Conservation (phyloP, 1,140 invertebrate genomes). For the Hermetia illucens region DNA sequence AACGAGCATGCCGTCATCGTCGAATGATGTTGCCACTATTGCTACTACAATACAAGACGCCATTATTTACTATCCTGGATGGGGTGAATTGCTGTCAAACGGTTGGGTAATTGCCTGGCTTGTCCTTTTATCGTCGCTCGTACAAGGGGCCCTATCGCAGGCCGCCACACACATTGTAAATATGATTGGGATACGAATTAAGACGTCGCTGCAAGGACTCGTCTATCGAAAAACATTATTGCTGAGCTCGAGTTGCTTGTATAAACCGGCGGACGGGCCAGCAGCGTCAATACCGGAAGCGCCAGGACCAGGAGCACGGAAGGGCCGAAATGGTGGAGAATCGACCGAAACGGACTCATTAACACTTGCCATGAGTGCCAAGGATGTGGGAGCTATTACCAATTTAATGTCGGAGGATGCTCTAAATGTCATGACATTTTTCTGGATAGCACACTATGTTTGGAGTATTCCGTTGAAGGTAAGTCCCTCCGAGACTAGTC, state of each 20-base stretch:
- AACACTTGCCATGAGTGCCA: slow-evolving; percentile 21
- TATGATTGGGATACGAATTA: slow-evolving; percentile 63
- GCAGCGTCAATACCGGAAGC: neutral
- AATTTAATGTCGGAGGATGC: slow-evolving; percentile 74
- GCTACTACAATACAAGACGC: slow-evolving; percentile 10
- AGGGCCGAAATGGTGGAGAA: neutral
- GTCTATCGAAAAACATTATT: slow-evolving; percentile 31
- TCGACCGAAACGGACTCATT: too few species aligned
- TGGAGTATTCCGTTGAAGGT: slow-evolving; percentile 81
- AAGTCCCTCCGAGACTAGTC: too few species aligned
- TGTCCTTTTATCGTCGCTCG: slow-evolving; percentile 53
- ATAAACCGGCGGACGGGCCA: too few species aligned
- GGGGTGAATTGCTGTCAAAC: slow-evolving; percentile 51
- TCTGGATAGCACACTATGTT: slow-evolving; percentile 71
- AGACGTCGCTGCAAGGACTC: slow-evolving; percentile 59
- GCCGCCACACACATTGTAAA: slow-evolving; percentile 69
- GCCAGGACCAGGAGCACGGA: slow-evolving; percentile 5
- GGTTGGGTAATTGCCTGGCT: slow-evolving; percentile 62
- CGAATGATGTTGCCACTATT: neutral
- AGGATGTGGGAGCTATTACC: slow-evolving; percentile 52
- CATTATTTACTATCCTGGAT: slow-evolving; percentile 32
- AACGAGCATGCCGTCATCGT: neutral
- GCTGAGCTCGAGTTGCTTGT: slow-evolving; percentile 18
- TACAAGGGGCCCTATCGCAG: slow-evolving; percentile 72
- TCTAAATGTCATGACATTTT: slow-evolving; percentile 67